Evolutionary conservation across 2,113 vertebrate genomes (phyloP), one percentile per base, ranked within the genome.

Genomic region (Trichechus manatus): DNA sequence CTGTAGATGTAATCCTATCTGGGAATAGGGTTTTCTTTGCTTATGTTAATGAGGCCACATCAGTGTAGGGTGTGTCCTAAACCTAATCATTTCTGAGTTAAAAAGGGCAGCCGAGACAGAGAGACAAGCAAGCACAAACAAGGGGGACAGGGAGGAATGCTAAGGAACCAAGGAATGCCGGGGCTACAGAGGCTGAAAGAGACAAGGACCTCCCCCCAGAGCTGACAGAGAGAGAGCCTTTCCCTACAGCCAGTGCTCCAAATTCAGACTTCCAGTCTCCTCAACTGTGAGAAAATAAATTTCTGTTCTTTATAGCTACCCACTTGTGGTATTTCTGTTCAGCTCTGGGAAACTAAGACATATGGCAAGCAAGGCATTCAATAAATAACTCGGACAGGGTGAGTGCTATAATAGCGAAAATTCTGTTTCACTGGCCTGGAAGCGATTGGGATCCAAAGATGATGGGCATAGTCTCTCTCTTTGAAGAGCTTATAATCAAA

Each of bases 381-480:
- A 33, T 47, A 47, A 78, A 9, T 59, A 74, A 22, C 5, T 19
- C 1, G 11, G 63, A 44, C 11, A 63, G 39, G 20, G 23, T 9
- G 31, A 19, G 17, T 5, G 8, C 47, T 36, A 5, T 1, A 0
- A 25, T 6, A 74, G 61, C 6, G 13, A 22, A 11, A 19, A 64
- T 0, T 36, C 50, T 39, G n/a, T 31, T n/a, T 66, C 68, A 13
- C 13, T 53, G 61, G 23, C 74, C 75, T 33, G 19, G 33, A 56
- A 53, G 53, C 6, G 23, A 61, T 5, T 6, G 56, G 44, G 33
- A 29, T 5, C 36, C 86, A 25, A 42, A 27, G 17, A 33, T 9
- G 39, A 74, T 1, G 31, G 50, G 9, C n/a, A 3, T 0, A 1
- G 23, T 20, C 36, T 53, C 42, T 39, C 17, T 59, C 66, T 56